A percentile compares a stretch with the other conserved stretches of the same genome.
Evolutionary conservation across 2,888 invertebrate species (phyloP).

Genomic region (Apodemia mormo): DNA sequence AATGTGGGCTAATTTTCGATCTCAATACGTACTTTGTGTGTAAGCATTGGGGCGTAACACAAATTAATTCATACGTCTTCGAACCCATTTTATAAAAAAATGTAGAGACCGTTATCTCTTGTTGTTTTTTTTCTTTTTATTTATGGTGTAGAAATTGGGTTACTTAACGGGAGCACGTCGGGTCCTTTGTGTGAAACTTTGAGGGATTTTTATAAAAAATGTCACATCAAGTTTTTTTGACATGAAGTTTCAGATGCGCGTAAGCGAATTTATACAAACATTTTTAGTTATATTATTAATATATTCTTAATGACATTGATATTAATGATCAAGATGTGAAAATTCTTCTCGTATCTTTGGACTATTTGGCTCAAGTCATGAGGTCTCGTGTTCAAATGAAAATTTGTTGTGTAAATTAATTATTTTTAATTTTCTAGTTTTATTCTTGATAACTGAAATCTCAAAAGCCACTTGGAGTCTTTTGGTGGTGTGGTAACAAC

Average conservation of each 20-base stretch:
- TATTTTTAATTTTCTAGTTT: too few species aligned
- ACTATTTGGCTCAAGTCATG: background rate
- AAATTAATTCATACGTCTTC: slow-evolving; percentile 73
- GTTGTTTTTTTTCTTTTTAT: slow-evolving; percentile 67
- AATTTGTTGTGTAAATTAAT: too few species aligned
- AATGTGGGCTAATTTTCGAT: slow-evolving; percentile 79
- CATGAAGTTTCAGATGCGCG: slow-evolving; percentile 40
- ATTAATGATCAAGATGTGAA: background rate
- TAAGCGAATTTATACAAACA: slow-evolving; percentile 39
- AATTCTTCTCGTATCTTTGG: too few species aligned
- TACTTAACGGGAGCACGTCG: slow-evolving; percentile 77
- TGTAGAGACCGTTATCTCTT: slow-evolving; percentile 69
- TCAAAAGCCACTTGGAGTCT: too few species aligned
- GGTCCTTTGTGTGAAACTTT: slow-evolving; percentile 59
- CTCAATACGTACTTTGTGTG: slow-evolving; percentile 73
- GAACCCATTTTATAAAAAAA: slow-evolving; percentile 50
- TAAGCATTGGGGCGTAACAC: slow-evolving; percentile 76
- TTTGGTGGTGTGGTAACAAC: too few species aligned
- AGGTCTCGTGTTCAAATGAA: too few species aligned
- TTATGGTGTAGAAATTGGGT: slow-evolving; percentile 81
- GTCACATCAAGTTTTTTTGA: slow-evolving; percentile 19
- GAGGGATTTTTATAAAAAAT: slow-evolving; percentile 48
- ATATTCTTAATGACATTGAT: slow-evolving; percentile 42
- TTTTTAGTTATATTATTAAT: slow-evolving; percentile 53
- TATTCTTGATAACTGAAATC: background rate